A percentile compares a stretch with the other conserved stretches of the same genome.
phyloP scores from a whole-genome alignment of 1,140 invertebrate species.

The Aethina tumida region DNA sequence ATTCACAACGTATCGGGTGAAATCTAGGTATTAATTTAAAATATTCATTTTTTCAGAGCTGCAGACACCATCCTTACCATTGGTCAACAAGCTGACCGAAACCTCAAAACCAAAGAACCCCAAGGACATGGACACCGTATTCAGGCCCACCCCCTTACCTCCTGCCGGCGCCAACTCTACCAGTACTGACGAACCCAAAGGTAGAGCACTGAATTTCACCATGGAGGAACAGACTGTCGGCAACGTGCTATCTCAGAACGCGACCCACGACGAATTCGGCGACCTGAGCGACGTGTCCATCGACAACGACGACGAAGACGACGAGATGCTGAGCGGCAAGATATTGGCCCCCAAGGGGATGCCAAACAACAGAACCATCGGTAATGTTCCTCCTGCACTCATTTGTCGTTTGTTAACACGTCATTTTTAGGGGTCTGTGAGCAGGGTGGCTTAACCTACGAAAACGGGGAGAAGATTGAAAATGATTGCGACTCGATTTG shows the following conservation, averaged over 20 bases:
- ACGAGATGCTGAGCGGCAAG: slow-evolving; percentile 30
- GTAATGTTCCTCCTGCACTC: slow-evolving; percentile 7
- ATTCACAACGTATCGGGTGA: too few species aligned
- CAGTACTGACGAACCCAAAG: slow-evolving; percentile 24
- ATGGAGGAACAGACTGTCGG: slow-evolving; percentile 15
- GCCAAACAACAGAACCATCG: slow-evolving; percentile 12
- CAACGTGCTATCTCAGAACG: slow-evolving; percentile 17
- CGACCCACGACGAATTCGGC: slow-evolving; percentile 13
- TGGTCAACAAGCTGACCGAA: too few species aligned
- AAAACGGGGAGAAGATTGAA: slow-evolving; percentile 51
- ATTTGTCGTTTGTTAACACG: too few species aligned
- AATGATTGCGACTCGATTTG: slow-evolving; percentile 62
- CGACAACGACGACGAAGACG: slow-evolving; percentile 49
- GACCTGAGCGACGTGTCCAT: slow-evolving; percentile 58
- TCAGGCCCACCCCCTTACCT: background rate
- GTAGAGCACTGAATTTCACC: slow-evolving; percentile 29
- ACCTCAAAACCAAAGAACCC: too few species aligned
- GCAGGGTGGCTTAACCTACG: slow-evolving; percentile 33
- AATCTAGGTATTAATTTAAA: too few species aligned
- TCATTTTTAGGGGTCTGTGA: slow-evolving; percentile 24
- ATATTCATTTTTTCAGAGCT: too few species aligned
- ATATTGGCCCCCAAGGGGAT: slow-evolving; percentile 29
- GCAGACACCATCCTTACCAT: too few species aligned
- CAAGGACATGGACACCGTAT: too few species aligned
- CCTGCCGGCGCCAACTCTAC: slow-evolving; percentile 4